phyloP scores from a whole-genome alignment of 2,113 vertebrate species.

The Tringa solitaria region DNA sequence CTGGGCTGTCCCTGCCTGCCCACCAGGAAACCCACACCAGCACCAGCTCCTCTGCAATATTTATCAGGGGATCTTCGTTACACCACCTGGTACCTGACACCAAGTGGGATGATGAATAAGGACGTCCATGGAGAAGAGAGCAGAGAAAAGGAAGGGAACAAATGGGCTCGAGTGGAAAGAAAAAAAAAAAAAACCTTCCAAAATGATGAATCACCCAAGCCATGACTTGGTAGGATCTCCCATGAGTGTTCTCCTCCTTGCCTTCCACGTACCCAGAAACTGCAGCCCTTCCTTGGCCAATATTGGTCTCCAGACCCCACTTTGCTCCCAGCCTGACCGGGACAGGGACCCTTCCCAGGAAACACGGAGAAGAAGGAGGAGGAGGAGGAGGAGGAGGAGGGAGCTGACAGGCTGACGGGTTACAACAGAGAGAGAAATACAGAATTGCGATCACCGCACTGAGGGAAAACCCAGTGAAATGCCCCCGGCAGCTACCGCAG shows the following conservation, averaged over 20 bases:
- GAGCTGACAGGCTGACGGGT: neutral
- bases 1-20: neutral
- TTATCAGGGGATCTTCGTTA: neutral
- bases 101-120: neutral
- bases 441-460: neutral
- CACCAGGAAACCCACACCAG: neutral
- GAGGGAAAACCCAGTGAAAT: neutral
- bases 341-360: neutral
- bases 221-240: neutral
- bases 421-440: neutral
- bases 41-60: neutral
- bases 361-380: neutral
- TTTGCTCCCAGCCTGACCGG: neutral
- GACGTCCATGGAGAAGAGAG: neutral
- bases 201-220: neutral
- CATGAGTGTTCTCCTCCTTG: rapidly evolving
- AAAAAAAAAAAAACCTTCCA: neutral
- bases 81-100: rapidly evolving
- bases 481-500: neutral
- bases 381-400: no score
- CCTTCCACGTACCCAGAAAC: rapidly evolving
- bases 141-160: neutral
- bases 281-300: neutral
- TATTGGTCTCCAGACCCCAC: rapidly evolving
- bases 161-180: neutral